Conservation (phyloP, 2,888 invertebrate genomes). For the Eilema sororculum region DNA sequence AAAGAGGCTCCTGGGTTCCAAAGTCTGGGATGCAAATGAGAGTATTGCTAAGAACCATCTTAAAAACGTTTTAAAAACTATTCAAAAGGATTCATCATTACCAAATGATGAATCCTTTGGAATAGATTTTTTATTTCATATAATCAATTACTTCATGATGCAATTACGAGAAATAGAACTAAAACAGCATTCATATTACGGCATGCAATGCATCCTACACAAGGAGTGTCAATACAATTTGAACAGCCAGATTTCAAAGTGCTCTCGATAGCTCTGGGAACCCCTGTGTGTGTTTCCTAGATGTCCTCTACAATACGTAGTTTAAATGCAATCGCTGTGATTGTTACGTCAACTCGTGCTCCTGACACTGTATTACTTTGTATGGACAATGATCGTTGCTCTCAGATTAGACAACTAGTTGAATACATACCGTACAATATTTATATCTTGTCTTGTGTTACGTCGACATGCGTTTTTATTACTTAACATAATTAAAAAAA, state of each 20-base stretch:
- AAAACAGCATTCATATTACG: conserved; percentile 3
- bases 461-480: neutral
- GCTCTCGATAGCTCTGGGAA: conserved; percentile 27
- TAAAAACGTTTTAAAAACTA: no score
- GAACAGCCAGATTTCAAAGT: conserved; percentile 33
- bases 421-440: neutral
- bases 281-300: conserved; percentile 9
- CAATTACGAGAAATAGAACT: neutral
- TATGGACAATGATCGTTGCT: conserved; percentile 24
- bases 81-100: no score
- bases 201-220: conserved; percentile 11
- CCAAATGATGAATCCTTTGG: no score
- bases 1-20: no score
- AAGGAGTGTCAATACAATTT: conserved; percentile 41
- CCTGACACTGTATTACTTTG: conserved; percentile 33
- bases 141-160: neutral
- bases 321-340: conserved; percentile 35
- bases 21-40: no score
- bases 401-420: conserved; percentile 8
- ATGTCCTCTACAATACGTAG: conserved; percentile 17
- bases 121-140: neutral
- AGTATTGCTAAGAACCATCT: no score
- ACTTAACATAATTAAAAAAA: no score
- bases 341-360: conserved; percentile 38
- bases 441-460: no score